Base-by-base conservation (phyloP, 2,888 invertebrate species). In the Quadroppia sp. region DNA sequence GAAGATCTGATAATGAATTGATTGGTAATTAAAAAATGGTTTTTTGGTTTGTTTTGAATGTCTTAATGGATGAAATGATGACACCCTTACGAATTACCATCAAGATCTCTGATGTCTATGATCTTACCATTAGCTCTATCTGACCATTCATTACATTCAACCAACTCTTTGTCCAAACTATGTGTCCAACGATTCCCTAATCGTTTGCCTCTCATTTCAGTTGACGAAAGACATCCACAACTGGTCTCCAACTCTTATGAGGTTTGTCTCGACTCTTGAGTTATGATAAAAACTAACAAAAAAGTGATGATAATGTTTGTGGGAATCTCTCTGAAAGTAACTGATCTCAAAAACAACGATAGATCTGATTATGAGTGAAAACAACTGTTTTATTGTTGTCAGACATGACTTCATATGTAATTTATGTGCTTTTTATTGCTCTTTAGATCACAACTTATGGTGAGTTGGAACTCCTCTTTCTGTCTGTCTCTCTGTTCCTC, bases 61-160 rank as follows among this genome's bases (percentile, higher is more conserved):
- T 61, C 7, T 45, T 42, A 50, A 45, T 50, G 28, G 36, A 42
- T 40, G n/a, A 11, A 45, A 23, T 36, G 71, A 70, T 70, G 71
- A 70, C 45, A 67, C 30, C 13, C 23, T 23, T 25, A 17, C 30
- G 6, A n/a, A n/a, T 45, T 45, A 70, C 70, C 71, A 70, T 45
- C 71, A 45, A 70, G 71, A 70, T 70, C 71, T 70, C 71, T 70
- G 71, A 70, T 42, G 13, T 9, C 30, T 30, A 7, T 70, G 71
- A 70, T 70, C 15, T 40, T 45, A n/a, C 4, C 7, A 45, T 70
- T 70, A 70, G 71, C 71, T 70, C 71, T 70, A 70, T 50, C 71
- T 70, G 71, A 70, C 28, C 36, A 13, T 50, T 70, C 3, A 15
- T 70, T 70, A 2, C 11, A 70, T 28, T 45, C n/a, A 20, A 25